Evolutionary conservation across 2,888 invertebrate genomes (phyloP), one percentile per base, ranked within the genome.

Genomic region (Andrena trimmerana): DNA sequence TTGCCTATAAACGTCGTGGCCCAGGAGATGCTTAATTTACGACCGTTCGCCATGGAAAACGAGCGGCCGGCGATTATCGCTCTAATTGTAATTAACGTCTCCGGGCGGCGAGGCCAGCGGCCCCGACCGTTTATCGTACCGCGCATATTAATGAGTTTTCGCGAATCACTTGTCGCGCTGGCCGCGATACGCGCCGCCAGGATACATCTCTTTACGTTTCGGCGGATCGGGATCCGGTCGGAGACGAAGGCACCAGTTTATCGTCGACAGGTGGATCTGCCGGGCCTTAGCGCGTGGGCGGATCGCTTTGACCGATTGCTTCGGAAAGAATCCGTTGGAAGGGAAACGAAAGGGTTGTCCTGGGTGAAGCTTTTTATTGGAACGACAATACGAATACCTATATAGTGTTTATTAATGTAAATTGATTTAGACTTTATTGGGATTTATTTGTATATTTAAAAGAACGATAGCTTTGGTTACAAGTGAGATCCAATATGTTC

Each of bases 1-100:
- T 81, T 78, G 86, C 57, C 86, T 82, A 81, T 87, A 87, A 86
- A 86, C 65, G 86, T 86, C 86, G 42, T 62, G 76, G 73, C 69
- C 79, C 67, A 62, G 33, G 75, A 65, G 87, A 78, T 80, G 65
- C 75, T 65, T 81, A 83, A 87, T 87, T 87, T 87, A 87, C 68
- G 79, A 54, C 63, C 73, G 59, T 62, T 67, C 59, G 71, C 68
- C 76, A 33, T 75, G 79, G 74, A 87, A 85, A 87, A 87, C 83
- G 85, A 87, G 79, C 81, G 83, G 36, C 57, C 60, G 60, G 29
- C 83, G 85, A 83, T 87, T 87, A 87, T 87, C 87, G 81, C 78
- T 81, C 85, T 87, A 87, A 87, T 87, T 87, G 87, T 87, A 87
- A 87, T 87, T 87, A 87, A 87, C 85, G 87, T 87, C 83, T 52